A percentile compares a stretch with the other conserved stretches of the same genome.
phyloP scores from a whole-genome alignment of 2,797 vertebrate genomes.

The Adrianichthys oophorus region DNA sequence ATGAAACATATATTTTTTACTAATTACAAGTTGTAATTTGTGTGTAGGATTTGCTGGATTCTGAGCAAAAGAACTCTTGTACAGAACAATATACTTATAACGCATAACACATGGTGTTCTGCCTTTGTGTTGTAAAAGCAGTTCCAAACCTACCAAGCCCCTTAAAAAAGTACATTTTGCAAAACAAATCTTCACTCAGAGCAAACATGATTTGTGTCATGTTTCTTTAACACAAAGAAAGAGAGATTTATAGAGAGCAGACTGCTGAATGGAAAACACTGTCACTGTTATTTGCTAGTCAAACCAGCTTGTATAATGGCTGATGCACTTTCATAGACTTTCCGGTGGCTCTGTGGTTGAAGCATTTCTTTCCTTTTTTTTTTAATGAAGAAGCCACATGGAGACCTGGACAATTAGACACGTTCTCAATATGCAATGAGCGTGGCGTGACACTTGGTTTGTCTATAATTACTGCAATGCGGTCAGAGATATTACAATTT shows the following conservation, averaged over 20 bases:
- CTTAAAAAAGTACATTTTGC: not conserved
- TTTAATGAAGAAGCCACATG: constrained; percentile 33
- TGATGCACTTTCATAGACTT: constrained; percentile 62
- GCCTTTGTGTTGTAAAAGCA: constrained; percentile 1
- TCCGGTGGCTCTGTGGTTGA: constrained; percentile 45
- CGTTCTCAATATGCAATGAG: constrained; percentile 19
- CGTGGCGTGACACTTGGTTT: constrained; percentile 19
- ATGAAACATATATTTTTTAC: constrained; percentile 41
- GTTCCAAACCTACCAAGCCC: not conserved
- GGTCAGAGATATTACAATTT: not conserved
- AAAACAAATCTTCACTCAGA: not conserved
- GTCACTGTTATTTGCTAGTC: constrained; percentile 42
- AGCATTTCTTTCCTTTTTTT: constrained; percentile 16
- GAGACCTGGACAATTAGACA: constrained; percentile 32
- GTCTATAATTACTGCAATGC: constrained; percentile 21
- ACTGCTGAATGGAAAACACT: constrained; percentile 30
- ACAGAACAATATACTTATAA: constrained; percentile 11
- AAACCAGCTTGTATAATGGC: constrained; percentile 59
- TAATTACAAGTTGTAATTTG: constrained; percentile 25
- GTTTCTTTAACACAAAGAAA: constrained; percentile 10
- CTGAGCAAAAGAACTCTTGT: constrained; percentile 19
- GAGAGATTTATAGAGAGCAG: constrained; percentile 9
- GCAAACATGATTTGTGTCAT: constrained; percentile 1
- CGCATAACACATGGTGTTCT: constrained; percentile 4
- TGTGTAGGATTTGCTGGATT: constrained; percentile 23